A percentile compares a stretch with the other conserved stretches of the same genome.
phyloP scores from a whole-genome alignment of 2,888 invertebrate species.

The Resseliella maxima region DNA sequence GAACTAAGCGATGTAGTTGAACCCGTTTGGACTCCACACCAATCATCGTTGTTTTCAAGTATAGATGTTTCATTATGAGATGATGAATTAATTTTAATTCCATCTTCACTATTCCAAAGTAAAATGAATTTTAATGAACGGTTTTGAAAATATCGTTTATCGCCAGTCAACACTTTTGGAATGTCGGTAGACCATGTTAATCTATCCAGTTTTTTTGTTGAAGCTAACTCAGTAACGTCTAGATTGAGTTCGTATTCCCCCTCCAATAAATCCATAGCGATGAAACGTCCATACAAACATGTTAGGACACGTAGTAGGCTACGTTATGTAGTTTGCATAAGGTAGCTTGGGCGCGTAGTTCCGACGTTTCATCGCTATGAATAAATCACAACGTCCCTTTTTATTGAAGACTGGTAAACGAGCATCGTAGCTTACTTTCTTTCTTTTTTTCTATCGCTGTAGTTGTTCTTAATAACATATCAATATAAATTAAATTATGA shows the following conservation, averaged over 20 bases:
- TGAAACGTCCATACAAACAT: no score
- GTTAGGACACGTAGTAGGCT: no score
- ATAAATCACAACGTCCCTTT: not conserved
- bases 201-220: not conserved
- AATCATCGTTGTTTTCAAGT: not conserved
- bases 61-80: not conserved
- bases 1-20: conserved; percentile 17
- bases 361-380: no score
- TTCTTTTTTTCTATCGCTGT: conserved; percentile 15
- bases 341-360: no score
- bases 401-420: not conserved
- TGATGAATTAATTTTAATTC: not conserved
- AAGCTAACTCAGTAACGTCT: not conserved
- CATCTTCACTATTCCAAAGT: not conserved
- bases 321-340: no score
- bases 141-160: conserved; percentile 17
- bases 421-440: not conserved
- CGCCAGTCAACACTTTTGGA: conserved; percentile 1
- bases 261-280: no score
- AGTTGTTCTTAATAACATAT: not conserved
- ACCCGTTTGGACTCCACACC: not conserved
- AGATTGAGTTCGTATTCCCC: conserved; percentile 33
- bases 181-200: not conserved
- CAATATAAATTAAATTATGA: no score
- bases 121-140: conserved; percentile 18